Conservation (phyloP, 2,113 vertebrate genomes). For the Burhinus bistriatus region DNA sequence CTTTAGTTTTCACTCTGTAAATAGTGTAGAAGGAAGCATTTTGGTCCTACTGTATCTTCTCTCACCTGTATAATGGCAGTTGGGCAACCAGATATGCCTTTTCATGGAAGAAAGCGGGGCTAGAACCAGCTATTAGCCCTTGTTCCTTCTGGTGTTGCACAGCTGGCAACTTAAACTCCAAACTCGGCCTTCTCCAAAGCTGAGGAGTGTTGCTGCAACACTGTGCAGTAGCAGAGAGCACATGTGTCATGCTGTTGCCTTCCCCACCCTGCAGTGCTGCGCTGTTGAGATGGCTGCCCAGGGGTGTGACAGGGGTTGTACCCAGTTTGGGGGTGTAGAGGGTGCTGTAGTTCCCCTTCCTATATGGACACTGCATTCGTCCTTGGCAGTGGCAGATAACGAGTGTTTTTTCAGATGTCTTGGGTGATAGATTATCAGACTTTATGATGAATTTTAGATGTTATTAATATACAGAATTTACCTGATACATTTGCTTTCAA, state of each 20-base stretch:
- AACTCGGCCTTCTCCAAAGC: not conserved
- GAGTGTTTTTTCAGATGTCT: not conserved
- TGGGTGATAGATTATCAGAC: not conserved
- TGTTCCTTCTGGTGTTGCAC: not conserved
- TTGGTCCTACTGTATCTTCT: not conserved
- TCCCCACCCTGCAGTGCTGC: not conserved
- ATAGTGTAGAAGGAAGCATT: not conserved
- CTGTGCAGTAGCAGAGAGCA: rapidly evolving
- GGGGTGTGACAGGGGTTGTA: not conserved
- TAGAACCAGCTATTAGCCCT: not conserved
- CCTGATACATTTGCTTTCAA: not conserved
- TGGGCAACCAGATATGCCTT: rapidly evolving
- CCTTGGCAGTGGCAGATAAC: not conserved
- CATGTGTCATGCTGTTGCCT: rapidly evolving
- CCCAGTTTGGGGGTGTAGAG: not conserved
- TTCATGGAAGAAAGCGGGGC: not conserved
- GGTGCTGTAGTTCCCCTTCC: not conserved
- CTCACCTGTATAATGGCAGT: not conserved
- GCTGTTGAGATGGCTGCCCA: not conserved
- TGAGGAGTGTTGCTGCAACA: not conserved
- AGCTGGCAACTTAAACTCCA: not conserved
- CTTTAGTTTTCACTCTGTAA: not conserved
- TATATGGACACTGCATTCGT: not conserved
- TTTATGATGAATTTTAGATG: not conserved
- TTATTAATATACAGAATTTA: not conserved